phyloP scores from a whole-genome alignment of 2,888 invertebrate species.

The Trachelus stipa region DNA sequence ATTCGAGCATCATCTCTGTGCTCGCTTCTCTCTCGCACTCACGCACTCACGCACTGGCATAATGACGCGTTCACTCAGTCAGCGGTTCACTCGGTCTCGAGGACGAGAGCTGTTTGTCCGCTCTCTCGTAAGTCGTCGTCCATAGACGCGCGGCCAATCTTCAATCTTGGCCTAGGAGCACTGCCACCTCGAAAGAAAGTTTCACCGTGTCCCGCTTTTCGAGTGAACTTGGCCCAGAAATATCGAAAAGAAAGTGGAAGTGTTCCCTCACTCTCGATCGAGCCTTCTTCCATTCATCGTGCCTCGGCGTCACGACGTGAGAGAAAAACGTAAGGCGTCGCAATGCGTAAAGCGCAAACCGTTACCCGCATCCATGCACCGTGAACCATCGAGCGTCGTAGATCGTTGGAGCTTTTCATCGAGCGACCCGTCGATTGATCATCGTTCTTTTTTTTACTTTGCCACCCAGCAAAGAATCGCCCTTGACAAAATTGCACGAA shows the following conservation, averaged over 20 bases:
- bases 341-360: not conserved
- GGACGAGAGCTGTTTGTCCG: no score
- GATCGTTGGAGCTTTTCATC: no score
- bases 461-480: conserved; percentile 1
- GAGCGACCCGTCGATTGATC: conserved; percentile 5
- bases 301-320: not conserved
- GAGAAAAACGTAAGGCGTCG: not conserved
- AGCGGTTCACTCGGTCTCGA: no score
- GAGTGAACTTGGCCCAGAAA: conserved; percentile 49
- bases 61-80: no score
- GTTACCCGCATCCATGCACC: no score
- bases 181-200: conserved; percentile 22
- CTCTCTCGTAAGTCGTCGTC: no score
- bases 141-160: not conserved
- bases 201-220: conserved; percentile 34
- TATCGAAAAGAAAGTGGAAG: conserved; percentile 46
- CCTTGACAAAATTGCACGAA: conserved; percentile 58
- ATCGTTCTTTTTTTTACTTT: not conserved
- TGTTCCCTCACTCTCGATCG: conserved; percentile 32
- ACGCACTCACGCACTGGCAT: no score
- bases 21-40: no score
- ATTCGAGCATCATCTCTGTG: conserved; percentile 12
- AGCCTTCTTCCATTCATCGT: conserved; percentile 14
- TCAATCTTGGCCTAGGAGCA: conserved; percentile 38
- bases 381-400: no score